Evolutionary conservation across 1,140 invertebrate genomes (phyloP), one percentile per base, ranked within the genome.

Genomic region (Cepaea nemoralis): DNA sequence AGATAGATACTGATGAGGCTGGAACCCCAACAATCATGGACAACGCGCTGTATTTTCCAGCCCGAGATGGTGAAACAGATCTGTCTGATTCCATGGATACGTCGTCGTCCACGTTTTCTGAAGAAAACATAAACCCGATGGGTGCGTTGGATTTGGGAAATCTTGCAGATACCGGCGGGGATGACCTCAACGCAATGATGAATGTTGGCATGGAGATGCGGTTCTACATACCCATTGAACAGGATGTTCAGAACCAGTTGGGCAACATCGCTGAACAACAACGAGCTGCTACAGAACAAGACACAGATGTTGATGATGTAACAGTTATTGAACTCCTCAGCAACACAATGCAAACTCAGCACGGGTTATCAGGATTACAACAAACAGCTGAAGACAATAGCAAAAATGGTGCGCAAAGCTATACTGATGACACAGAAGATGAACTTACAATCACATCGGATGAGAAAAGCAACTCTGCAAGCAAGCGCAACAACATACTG

Each of bases 381-480:
- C 16, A 31, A 1, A 2, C 59, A 5, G 2, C 59, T 2, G n/a
- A 6, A 31, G 33, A 5, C 8, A 63, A 63, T 31, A 27, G 5
- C 16, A 3, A 19, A 8, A n/a, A 63, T 2, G 27, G 0, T 3
- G 27, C 2, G 12, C 59, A 45, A 2, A 48, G n/a, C 27, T 40
- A 74, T 74, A 12, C 31, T 42, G 71, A 42, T 27, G 69, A 70
- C 2, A 39, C 35, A 10, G 35, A 40, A 74, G 42, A 42, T 24
- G 71, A 74, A n/a, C 42, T 74, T 0, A 74, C 71, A 12, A 74
- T 74, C 10, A 74, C 71, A 1, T 74, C 71, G 16, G 71, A 74
- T n/a, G 71, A 74, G 1, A 70, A 27, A 19, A 42, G 40, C n/a
- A 70, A n/a, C 24, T 8, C 0, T 1, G 8, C 37, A 24, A 37